Evolutionary conservation across 2,113 vertebrate species (phyloP).

Genomic region (Paralichthys olivaceus): DNA sequence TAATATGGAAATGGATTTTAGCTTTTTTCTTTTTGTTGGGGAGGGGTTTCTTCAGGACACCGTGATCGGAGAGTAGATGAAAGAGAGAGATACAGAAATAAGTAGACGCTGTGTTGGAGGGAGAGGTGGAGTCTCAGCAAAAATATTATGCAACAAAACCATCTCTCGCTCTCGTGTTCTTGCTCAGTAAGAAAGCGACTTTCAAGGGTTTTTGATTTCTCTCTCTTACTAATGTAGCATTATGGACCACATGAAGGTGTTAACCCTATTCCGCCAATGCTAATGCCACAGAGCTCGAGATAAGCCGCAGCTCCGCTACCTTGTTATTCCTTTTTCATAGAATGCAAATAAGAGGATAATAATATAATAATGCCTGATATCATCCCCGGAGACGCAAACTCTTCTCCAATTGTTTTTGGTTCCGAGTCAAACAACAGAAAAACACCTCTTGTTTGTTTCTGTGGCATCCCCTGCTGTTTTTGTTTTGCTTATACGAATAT

Average conservation of each 20-base stretch:
- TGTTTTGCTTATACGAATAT: conserved; percentile 61
- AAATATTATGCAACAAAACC: conserved; percentile 15
- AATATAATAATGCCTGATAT: conserved; percentile 70
- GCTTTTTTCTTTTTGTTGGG: conserved; percentile 29
- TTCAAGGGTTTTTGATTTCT: conserved; percentile 18
- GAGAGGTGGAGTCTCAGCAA: neutral
- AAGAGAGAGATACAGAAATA: conserved; percentile 31
- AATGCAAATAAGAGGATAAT: conserved; percentile 78
- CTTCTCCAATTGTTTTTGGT: conserved; percentile 71
- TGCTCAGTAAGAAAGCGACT: neutral
- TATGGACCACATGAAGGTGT: conserved; percentile 7
- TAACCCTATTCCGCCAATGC: conserved; percentile 41
- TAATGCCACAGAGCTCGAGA: conserved; percentile 61
- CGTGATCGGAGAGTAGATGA: conserved; percentile 33
- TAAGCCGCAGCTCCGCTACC: conserved; percentile 67
- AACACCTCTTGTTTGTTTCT: conserved; percentile 74
- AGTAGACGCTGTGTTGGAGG: conserved; percentile 2
- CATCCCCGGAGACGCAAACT: conserved; percentile 61
- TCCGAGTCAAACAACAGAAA: conserved; percentile 63
- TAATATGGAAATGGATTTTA: conserved; percentile 82
- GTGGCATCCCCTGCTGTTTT: conserved; percentile 39
- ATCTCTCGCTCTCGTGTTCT: neutral
- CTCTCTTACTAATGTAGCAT: neutral
- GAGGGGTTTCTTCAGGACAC: conserved; percentile 66
- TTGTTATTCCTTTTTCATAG: conserved; percentile 73